A percentile compares a stretch with the other conserved stretches of the same genome.
Conservation (phyloP, 2,113 vertebrate genomes). For the Origma solitaria region DNA sequence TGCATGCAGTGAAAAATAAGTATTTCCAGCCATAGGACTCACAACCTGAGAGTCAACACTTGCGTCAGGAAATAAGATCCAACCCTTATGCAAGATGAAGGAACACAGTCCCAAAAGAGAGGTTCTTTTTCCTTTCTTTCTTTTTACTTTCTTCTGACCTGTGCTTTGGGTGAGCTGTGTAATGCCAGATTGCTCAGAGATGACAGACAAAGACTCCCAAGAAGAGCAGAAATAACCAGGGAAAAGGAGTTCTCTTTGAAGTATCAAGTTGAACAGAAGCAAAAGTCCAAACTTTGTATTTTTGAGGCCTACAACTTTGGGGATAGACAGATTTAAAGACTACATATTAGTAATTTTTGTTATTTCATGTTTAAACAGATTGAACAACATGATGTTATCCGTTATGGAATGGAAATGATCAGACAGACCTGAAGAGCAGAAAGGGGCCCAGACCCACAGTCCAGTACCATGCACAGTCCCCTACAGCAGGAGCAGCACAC, state of each 20-base stretch:
- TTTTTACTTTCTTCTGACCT: background rate
- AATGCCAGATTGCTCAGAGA: background rate
- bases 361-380: background rate
- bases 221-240: background rate
- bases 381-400: background rate
- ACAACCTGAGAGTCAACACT: background rate
- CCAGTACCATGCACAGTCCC: fast-evolving
- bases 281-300: background rate
- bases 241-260: background rate
- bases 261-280: background rate
- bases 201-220: background rate
- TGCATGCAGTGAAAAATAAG: background rate
- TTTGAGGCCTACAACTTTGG: background rate
- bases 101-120: background rate
- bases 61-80: background rate
- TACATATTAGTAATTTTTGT: background rate
- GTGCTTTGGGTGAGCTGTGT: background rate
- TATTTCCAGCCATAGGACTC: background rate
- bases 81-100: background rate
- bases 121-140: background rate
- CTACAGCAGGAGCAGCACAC: background rate
- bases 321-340: background rate
- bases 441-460: background rate
- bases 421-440: background rate
- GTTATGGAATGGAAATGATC: background rate